These are phyloP conservation scores for Heterotilapia buettikoferi DNA, from an alignment of 2,113 vertebrate genomes.

Conservation along the genomic window DNA sequence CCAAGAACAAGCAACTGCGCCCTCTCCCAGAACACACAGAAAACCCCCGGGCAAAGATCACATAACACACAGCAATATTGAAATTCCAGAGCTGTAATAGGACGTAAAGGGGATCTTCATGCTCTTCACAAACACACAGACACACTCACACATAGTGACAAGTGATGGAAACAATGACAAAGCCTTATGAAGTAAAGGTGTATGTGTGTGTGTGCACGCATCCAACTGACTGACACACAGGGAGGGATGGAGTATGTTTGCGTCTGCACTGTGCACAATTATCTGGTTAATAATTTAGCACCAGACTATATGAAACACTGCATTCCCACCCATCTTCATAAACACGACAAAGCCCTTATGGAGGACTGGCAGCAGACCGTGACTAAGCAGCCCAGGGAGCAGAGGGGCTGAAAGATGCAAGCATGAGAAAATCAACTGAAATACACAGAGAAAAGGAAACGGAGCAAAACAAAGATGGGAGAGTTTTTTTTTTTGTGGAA, in stretches of 20 bases:
- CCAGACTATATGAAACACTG: background rate
- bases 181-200: background rate
- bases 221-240: background rate
- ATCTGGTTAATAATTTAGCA: conserved; percentile 31
- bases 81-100: conserved; percentile 51
- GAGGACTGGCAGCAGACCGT: conserved; percentile 55
- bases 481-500: background rate
- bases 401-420: background rate
- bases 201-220: background rate
- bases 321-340: conserved; percentile 27
- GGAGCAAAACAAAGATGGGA: conserved; percentile 23
- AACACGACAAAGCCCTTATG: conserved; percentile 55
- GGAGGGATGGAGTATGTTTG: background rate
- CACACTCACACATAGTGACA: background rate
- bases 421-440: conserved; percentile 37
- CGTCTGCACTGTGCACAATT: background rate
- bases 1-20: background rate
- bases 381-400: conserved; percentile 45
- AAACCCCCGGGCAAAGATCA: conserved; percentile 15
- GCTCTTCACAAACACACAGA: background rate
- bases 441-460: conserved; percentile 22
- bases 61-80: conserved; percentile 43
- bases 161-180: background rate
- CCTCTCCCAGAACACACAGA: background rate
- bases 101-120: conserved; percentile 9